phyloP scores from a whole-genome alignment of 2,888 invertebrate species.

The Trissolcus japonicus region DNA sequence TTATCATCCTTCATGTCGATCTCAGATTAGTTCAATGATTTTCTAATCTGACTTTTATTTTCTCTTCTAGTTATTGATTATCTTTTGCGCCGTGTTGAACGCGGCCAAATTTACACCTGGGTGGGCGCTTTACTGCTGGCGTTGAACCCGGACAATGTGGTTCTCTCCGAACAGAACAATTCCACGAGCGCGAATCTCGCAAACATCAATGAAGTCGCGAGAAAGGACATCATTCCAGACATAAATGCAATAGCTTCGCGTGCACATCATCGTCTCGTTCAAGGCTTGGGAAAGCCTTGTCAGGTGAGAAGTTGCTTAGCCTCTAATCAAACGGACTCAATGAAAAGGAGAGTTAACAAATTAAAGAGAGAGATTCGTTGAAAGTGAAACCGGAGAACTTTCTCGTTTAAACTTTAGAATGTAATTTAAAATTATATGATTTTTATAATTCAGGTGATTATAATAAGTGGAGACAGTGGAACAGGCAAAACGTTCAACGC shows the following conservation, averaged over 20 bases:
- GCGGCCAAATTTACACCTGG: slow-evolving; percentile 74
- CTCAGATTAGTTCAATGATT: background rate
- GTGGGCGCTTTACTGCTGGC: slow-evolving; percentile 74
- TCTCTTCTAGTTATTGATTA: slow-evolving; percentile 72
- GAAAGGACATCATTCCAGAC: slow-evolving; percentile 63
- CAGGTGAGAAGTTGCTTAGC: slow-evolving; percentile 62
- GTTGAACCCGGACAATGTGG: slow-evolving; percentile 69
- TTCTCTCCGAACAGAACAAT: slow-evolving; percentile 59
- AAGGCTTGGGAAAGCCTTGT: slow-evolving; percentile 68
- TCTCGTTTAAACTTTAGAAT: no score
- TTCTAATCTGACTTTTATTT: background rate
- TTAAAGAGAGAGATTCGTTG: no score
- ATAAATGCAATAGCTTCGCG: slow-evolving; percentile 68
- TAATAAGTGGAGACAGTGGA: slow-evolving; percentile 76
- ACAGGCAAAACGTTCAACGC: slow-evolving; percentile 76
- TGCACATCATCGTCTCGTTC: slow-evolving; percentile 67
- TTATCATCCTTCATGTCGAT: background rate
- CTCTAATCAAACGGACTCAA: background rate
- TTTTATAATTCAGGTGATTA: slow-evolving; percentile 63
- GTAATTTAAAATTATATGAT: no score
- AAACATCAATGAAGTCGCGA: slow-evolving; percentile 40
- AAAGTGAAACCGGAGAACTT: no score
- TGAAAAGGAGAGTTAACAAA: no score
- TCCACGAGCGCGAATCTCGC: slow-evolving; percentile 31
- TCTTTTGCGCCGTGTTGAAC: slow-evolving; percentile 68